A percentile compares a stretch with the other conserved stretches of the same genome.
phyloP scores from a whole-genome alignment of 2,888 invertebrate genomes.

The Drosophila lacicola region DNA sequence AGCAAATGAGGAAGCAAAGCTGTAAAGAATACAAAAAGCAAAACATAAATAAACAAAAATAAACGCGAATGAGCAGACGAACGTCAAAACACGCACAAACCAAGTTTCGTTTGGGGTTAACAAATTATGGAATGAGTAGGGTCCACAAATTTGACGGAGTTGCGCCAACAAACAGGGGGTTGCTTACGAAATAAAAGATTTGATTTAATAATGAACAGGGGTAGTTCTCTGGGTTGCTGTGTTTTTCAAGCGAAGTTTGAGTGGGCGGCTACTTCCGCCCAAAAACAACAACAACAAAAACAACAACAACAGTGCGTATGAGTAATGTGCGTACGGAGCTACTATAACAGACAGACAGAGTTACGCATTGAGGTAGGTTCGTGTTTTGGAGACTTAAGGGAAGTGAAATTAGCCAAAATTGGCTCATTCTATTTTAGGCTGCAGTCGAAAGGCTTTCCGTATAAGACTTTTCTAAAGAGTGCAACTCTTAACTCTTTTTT shows the following conservation, averaged over 20 bases:
- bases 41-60: conserved; percentile 82
- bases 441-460: background rate
- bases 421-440: background rate
- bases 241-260: conserved; percentile 25
- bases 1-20: conserved; percentile 65
- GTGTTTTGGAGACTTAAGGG: background rate
- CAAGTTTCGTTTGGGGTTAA: conserved; percentile 49
- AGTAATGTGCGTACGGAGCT: conserved; percentile 52
- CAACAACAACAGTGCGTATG: conserved; percentile 50
- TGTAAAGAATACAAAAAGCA: conserved; percentile 74
- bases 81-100: conserved; percentile 44
- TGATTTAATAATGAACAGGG: conserved; percentile 9
- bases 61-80: conserved; percentile 69
- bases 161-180: conserved; percentile 36
- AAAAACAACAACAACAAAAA: conserved; percentile 6
- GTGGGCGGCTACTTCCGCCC: conserved; percentile 33
- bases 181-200: conserved; percentile 7
- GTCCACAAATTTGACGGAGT: conserved; percentile 32
- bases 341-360: conserved; percentile 34
- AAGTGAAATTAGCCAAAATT: background rate
- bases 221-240: conserved; percentile 15
- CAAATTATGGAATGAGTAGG: conserved; percentile 59
- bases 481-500: no score
- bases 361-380: conserved; percentile 73
- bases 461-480: background rate